Conservation (phyloP, 2,113 vertebrate genomes). For the Ceyx melanurus region DNA sequence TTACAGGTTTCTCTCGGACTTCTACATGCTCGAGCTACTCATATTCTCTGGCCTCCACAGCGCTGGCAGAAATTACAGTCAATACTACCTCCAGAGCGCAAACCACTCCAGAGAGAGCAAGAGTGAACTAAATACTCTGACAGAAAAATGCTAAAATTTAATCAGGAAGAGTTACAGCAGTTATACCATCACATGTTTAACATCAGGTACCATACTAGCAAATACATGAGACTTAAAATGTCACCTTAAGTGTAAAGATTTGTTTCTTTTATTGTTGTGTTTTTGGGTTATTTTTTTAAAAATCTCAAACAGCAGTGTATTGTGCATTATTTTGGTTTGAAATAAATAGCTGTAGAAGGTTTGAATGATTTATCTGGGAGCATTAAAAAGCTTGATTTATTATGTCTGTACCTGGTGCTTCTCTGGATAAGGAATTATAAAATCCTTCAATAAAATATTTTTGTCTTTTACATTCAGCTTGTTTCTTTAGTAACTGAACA, state of each 20-base stretch:
- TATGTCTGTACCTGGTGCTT: background rate
- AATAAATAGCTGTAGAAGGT: background rate
- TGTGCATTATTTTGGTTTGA: background rate
- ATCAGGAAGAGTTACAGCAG: background rate
- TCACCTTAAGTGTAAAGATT: background rate
- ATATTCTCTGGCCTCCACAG: slow-evolving; percentile 81
- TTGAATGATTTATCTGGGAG: background rate
- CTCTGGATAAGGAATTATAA: background rate
- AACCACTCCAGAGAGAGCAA: slow-evolving; percentile 40
- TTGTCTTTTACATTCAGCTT: background rate
- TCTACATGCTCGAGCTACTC: slow-evolving; percentile 78
- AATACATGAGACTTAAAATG: background rate
- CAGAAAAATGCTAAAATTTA: background rate
- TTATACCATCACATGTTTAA: background rate
- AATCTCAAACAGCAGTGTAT: background rate
- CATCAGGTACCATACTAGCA: background rate
- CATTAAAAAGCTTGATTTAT: background rate
- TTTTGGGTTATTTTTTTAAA: background rate
- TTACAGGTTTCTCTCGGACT: slow-evolving; percentile 81
- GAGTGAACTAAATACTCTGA: background rate
- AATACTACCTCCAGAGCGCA: slow-evolving; percentile 69
- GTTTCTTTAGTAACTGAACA: background rate
- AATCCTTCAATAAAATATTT: background rate
- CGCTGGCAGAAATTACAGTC: slow-evolving; percentile 81
- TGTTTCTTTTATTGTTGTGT: background rate